Evolutionary conservation across 2,888 invertebrate species (phyloP).

Genomic region (Sphaeridia pumilis): DNA sequence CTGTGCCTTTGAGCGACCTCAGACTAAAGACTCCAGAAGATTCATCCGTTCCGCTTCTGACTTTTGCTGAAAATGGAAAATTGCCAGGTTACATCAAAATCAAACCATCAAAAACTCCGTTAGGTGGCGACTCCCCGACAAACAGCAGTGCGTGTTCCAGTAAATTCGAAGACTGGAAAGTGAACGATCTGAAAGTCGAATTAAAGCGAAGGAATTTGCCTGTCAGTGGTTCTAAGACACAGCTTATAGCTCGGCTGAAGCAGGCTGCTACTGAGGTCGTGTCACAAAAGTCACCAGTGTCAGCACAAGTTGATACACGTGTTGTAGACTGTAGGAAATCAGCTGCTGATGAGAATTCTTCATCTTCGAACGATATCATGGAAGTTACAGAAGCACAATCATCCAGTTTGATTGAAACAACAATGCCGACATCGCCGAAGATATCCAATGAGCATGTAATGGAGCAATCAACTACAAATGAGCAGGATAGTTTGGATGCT

Average conservation of each 20-base stretch:
- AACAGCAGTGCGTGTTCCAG: not conserved
- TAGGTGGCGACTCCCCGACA: not conserved
- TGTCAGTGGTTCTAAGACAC: constrained; percentile 92
- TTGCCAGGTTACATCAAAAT: not conserved
- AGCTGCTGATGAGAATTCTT: constrained; percentile 17
- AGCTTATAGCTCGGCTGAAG: constrained; percentile 79
- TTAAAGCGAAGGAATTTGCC: constrained; percentile 85
- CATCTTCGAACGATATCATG: constrained; percentile 27
- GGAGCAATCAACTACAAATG: not conserved
- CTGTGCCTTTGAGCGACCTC: not conserved
- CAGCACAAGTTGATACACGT: constrained; percentile 13
- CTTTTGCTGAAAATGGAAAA: not conserved
- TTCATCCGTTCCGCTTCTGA: not conserved
- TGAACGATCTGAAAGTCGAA: constrained; percentile 85
- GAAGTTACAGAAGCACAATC: constrained; percentile 18
- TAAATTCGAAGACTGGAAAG: constrained; percentile 41
- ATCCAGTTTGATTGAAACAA: too few relatives aligned
- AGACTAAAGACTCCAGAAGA: not conserved
- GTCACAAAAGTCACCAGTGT: too few relatives aligned
- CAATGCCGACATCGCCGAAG: too few relatives aligned
- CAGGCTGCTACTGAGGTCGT: constrained; percentile 14
- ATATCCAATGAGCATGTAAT: too few relatives aligned
- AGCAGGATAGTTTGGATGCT: not conserved
- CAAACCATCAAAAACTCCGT: not conserved
- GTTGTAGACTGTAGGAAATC: constrained; percentile 9